Evolutionary conservation across 2,888 invertebrate genomes (phyloP), one percentile per base, ranked within the genome.

Genomic region (Scaptomyza caliginosa): DNA sequence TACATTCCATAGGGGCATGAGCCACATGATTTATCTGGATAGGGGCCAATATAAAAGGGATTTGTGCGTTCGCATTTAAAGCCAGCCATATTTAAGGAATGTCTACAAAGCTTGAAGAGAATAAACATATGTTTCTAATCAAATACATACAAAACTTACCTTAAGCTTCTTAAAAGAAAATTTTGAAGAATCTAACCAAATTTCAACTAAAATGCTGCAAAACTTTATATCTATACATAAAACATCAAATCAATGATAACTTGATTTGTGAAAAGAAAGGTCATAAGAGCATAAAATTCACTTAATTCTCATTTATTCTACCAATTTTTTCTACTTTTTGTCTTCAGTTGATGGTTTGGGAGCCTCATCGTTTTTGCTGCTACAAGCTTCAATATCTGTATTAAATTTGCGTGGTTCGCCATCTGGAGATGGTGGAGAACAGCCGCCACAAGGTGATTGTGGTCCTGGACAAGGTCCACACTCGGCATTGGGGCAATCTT

Each of bases 11-110:
- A 67, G 1, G 77, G 66, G 45, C 74, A 86, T 2, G 67, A 58
- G 1, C 64, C 52, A 21, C 71, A 77, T 0, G 86, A 46, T 3
- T 48, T 58, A 0, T 59, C 58, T 0, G 86, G 86, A 57, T 59
- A 77, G 0, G 82, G 82, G 0, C 86, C 82, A 7, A 83, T 36
- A 23, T 83, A 83, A 51, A 74, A 83, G 0, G 87, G 87, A 60
- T 83, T 83, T 13, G 81, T 50, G 4, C 26, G 16, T 4, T 42
- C 36, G 1, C 8, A 10, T 3, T 24, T 28, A 0, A 21, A 32
- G 0, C 2, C 13, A 1, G n/a, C 8, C 74, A 71, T 66, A 10
- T 39, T 39, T 16, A 2, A 7, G 3, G 4, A 13, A 24, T 19
- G 8, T 11, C 10, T 3, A 23, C 23, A 10, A 6, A 3, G n/a